A percentile compares a stretch with the other conserved stretches of the same genome.
These are phyloP conservation scores for Gadopsis bispinosus DNA, from an alignment of 2,797 vertebrate genomes.

Conservation along the genomic window DNA sequence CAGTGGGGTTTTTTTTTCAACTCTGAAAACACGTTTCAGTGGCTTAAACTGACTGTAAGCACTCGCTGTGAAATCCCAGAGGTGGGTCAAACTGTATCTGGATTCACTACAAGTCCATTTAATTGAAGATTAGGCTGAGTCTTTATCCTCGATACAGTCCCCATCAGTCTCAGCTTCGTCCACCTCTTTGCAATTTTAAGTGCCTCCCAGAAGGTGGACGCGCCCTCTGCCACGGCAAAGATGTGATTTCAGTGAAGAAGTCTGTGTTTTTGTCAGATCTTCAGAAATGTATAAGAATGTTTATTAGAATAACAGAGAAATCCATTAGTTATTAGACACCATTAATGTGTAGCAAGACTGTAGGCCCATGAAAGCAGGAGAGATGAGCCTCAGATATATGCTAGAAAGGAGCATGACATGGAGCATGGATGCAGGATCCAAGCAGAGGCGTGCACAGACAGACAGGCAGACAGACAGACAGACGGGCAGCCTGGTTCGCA, in stretches of 20 bases:
- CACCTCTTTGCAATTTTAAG: not conserved
- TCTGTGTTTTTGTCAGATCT: not conserved
- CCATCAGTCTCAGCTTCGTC: not conserved
- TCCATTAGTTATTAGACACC: not conserved
- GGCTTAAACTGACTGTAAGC: not conserved
- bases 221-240: not conserved
- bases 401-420: not conserved
- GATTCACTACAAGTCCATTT: constrained; percentile 16
- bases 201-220: not conserved
- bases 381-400: not conserved
- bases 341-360: not conserved
- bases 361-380: too few relatives aligned
- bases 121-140: constrained; percentile 33
- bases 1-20: not conserved
- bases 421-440: not conserved
- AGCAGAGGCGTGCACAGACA: too few relatives aligned
- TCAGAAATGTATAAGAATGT: not conserved
- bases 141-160: not conserved
- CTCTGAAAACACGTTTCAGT: not conserved
- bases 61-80: not conserved
- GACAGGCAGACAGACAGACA: too few relatives aligned
- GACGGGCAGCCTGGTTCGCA: too few relatives aligned
- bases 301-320: not conserved
- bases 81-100: constrained; percentile 34
- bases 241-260: not conserved